Base-by-base conservation (phyloP, 2,797 vertebrate genomes). In the Cryptoprocta ferox region DNA sequence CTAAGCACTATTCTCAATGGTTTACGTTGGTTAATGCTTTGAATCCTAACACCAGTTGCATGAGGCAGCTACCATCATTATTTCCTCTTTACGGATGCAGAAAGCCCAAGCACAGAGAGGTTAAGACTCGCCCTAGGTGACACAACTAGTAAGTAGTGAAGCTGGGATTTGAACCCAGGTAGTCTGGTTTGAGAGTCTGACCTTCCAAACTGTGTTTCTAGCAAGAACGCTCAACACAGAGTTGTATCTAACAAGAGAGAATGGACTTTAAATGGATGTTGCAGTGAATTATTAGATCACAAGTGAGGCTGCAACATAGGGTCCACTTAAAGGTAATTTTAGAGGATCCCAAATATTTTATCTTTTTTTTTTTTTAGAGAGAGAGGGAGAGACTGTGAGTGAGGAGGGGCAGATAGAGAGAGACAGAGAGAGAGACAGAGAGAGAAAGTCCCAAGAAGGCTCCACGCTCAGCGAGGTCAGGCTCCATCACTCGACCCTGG, bases 261-360 rank as follows among this genome's bases (percentile, higher is more conserved):
- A 80, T 5, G 48, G 50, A 45, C 35, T 84, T 93, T 35, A 94
- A 76, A 28, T 73, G 45, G n/a, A 73, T 10, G 18, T 65, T 37
- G 35, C 37, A n/a, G 14, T 59, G 56, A 68, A 50, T 26, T n/a
- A 32, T 24, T 66, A 70, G 37, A 65, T 42, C 45, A 80, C n/a
- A 48, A 91, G 13, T 14, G 13, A 71, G 63, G 37, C 35, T 35
- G 11, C 5, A 76, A 39, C 14, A 14, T 11, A 26, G 45, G 12
- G 8, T 30, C 78, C 28, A 85, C 32, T 82, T 93, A 37, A 73
- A 73, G 32, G 93, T 78, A 71, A 89, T 89, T 93, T 93, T 63
- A 68, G n/a, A 94, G 45, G 18, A 45, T 80, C 39, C 21, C 59
- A 59, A 94, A 32, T 11, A 35, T 89, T 70, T 93, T 89, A 61